Conservation (phyloP, 1,140 invertebrate species). For the Choristoneura fumiferana region DNA sequence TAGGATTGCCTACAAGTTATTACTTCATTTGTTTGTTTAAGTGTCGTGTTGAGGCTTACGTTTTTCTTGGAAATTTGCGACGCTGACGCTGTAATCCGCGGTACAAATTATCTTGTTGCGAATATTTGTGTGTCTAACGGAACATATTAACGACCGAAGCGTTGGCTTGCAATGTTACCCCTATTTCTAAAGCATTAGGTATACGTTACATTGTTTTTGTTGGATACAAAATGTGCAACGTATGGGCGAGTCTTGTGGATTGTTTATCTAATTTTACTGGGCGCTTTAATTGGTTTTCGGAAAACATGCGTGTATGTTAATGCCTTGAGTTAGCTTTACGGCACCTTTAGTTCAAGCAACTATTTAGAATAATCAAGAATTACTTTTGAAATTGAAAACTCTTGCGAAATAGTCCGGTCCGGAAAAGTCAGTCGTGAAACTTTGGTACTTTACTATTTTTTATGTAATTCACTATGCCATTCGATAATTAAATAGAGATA, state of each 20-base stretch:
- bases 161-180: neutral
- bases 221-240: neutral
- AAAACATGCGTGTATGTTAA: neutral
- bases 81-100: conserved; percentile 4
- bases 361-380: no score
- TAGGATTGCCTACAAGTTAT: neutral
- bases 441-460: no score
- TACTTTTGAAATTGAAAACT: no score
- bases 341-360: no score
- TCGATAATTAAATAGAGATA: no score
- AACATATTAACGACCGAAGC: neutral
- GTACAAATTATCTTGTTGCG: conserved; percentile 1
- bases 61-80: neutral
- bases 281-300: conserved; percentile 6
- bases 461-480: no score
- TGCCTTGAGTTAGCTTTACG: no score
- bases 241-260: neutral
- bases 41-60: neutral
- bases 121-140: neutral
- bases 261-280: neutral
- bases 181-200: neutral
- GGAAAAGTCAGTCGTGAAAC: no score
- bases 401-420: no score
- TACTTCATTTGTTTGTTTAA: conserved; percentile 4
- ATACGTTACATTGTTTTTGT: neutral